Evolutionary conservation across 2,113 vertebrate species (phyloP).

Genomic region (Spheniscus mendiculus): DNA sequence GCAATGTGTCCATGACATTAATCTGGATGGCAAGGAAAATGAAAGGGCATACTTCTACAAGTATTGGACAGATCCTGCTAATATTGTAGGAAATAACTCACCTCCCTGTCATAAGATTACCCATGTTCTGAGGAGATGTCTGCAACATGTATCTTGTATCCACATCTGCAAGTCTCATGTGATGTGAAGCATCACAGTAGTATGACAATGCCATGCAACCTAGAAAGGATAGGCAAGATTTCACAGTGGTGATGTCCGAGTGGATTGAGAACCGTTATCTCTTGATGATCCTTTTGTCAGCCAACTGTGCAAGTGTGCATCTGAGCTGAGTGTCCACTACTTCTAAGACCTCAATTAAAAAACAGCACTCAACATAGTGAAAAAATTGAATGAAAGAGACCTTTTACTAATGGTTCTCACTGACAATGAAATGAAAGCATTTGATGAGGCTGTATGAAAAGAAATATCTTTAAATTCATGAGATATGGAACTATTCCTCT

Average conservation of each 20-base stretch:
- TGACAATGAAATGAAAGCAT: background rate
- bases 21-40: background rate
- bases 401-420: background rate
- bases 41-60: background rate
- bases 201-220: background rate
- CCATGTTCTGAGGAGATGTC: background rate
- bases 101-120: background rate
- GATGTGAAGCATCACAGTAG: background rate
- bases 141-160: background rate
- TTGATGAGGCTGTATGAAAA: background rate
- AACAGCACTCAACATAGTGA: background rate
- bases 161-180: background rate
- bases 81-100: background rate
- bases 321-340: background rate
- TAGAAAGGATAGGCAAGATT: background rate
- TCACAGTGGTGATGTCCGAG: background rate
- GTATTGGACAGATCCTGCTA: background rate
- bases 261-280: background rate
- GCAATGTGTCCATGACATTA: background rate
- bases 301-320: background rate
- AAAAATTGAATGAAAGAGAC: background rate
- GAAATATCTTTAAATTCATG: background rate
- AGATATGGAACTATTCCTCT: background rate
- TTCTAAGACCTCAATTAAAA: background rate
- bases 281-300: background rate